Evolutionary conservation across 2,113 vertebrate species (phyloP).

Genomic region (human): DNA sequence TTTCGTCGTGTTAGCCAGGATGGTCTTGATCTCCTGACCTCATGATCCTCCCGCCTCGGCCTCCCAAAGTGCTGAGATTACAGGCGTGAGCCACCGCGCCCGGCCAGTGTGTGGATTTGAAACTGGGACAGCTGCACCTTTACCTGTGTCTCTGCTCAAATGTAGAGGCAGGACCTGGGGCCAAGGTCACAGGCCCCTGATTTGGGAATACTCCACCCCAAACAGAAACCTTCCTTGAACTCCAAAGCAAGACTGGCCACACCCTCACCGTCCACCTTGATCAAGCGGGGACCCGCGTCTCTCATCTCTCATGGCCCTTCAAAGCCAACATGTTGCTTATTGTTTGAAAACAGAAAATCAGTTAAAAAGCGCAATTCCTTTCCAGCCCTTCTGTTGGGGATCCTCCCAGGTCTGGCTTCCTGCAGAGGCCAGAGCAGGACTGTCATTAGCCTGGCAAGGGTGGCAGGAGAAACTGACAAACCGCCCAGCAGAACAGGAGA

Average conservation of each 20-base stretch:
- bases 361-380: not conserved
- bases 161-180: not conserved
- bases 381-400: not conserved
- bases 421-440: not conserved
- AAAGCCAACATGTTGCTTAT: not conserved
- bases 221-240: not conserved
- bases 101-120: not conserved
- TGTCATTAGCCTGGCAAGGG: conserved; percentile 49
- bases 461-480: not conserved
- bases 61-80: too few species aligned
- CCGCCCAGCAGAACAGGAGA: not conserved
- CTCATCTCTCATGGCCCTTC: not conserved
- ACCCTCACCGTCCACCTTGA: not conserved
- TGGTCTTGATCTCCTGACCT: too few species aligned
- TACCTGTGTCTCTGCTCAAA: not conserved
- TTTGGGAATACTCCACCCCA: not conserved
- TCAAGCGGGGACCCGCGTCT: not conserved
- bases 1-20: too few species aligned
- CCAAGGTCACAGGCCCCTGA: not conserved
- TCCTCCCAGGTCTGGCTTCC: not conserved
- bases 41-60: too few species aligned
- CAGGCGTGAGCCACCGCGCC: too few species aligned
- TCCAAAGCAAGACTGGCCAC: not conserved
- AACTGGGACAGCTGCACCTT: not conserved
- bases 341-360: conserved; percentile 34